Evolutionary conservation across 1,140 invertebrate species (phyloP).

Genomic region (Achroia grisella): DNA sequence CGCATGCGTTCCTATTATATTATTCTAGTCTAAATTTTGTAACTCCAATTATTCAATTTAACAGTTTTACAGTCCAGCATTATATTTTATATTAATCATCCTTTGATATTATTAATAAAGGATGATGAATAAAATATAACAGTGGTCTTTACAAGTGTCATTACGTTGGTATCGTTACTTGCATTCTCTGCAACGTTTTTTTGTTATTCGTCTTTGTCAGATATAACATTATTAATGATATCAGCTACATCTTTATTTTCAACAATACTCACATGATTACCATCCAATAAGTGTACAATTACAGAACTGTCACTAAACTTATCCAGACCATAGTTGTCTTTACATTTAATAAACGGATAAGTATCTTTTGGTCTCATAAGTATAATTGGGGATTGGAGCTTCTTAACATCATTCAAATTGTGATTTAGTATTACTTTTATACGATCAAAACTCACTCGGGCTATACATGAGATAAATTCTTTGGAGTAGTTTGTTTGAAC

Average conservation of each 20-base stretch:
- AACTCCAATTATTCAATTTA: too few species aligned
- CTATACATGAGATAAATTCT: slow-evolving; percentile 66
- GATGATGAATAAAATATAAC: too few species aligned
- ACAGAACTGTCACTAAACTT: slow-evolving; percentile 69
- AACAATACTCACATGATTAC: slow-evolving; percentile 82
- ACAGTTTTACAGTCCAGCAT: too few species aligned
- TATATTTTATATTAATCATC: too few species aligned
- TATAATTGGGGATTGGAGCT: slow-evolving; percentile 75
- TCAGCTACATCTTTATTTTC: slow-evolving; percentile 77
- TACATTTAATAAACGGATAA: slow-evolving; percentile 57
- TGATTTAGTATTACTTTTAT: slow-evolving; percentile 74
- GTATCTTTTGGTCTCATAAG: slow-evolving; percentile 77
- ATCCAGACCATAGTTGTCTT: slow-evolving; percentile 79
- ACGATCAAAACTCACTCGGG: slow-evolving; percentile 73
- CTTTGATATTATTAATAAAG: too few species aligned
- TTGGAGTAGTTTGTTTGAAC: slow-evolving; percentile 61
- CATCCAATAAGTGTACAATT: slow-evolving; percentile 75
- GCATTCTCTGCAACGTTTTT: slow-evolving; percentile 27
- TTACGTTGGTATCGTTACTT: too few species aligned
- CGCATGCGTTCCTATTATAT: too few species aligned
- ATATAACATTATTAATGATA: slow-evolving; percentile 74
- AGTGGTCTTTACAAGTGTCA: too few species aligned
- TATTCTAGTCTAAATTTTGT: too few species aligned
- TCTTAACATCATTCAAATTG: slow-evolving; percentile 50
- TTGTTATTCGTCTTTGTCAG: slow-evolving; percentile 19